Conservation (phyloP, 2,888 invertebrate genomes). For the Zhuqinia jingwanae region DNA sequence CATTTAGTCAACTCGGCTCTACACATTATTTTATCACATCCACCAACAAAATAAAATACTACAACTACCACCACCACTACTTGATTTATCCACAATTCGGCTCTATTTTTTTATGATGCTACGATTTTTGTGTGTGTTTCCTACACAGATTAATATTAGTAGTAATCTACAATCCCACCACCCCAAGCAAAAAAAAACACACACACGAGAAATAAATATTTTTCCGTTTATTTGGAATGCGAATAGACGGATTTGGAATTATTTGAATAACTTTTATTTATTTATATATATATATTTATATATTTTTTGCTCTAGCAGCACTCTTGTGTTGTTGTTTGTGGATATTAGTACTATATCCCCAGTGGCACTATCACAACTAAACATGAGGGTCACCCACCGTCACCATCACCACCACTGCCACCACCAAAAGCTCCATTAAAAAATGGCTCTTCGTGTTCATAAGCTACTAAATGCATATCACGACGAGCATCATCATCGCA, state of each 20-base stretch:
- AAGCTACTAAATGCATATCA: slow-evolving; percentile 16
- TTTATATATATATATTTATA: neutral
- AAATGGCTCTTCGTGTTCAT: slow-evolving; percentile 19
- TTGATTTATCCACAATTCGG: too few relatives aligned
- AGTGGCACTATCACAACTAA: neutral
- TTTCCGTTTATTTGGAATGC: slow-evolving; percentile 45
- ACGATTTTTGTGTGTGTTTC: too few relatives aligned
- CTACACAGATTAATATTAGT: too few relatives aligned
- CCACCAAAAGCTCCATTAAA: neutral
- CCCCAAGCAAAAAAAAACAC: too few relatives aligned
- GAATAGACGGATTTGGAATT: too few relatives aligned
- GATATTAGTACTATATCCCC: neutral
- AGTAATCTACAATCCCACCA: too few relatives aligned
- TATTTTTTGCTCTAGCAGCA: neutral
- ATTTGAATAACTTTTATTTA: neutral
- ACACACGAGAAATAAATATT: too few relatives aligned
- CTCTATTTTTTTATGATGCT: too few relatives aligned
- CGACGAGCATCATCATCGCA: neutral
- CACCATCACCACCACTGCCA: neutral
- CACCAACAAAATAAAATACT: too few relatives aligned
- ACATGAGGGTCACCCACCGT: neutral
- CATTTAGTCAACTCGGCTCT: too few relatives aligned
- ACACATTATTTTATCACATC: too few relatives aligned
- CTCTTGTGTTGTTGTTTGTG: neutral
- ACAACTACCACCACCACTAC: too few relatives aligned